A percentile compares a stretch with the other conserved stretches of the same genome.
Evolutionary conservation across 2,113 vertebrate genomes (phyloP).

Genomic region (Thryonomys swinderianus): DNA sequence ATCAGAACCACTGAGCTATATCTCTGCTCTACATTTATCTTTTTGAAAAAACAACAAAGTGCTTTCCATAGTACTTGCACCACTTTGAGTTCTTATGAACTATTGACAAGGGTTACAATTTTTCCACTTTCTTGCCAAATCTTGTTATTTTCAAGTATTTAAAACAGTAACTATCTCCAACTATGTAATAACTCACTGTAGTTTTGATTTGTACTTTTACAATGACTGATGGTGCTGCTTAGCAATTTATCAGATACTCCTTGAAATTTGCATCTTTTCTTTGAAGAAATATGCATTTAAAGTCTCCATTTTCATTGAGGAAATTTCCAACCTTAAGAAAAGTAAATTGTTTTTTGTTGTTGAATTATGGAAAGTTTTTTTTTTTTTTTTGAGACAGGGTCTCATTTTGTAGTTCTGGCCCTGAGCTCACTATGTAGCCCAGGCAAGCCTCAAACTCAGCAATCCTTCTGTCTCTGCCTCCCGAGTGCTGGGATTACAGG

Average conservation of each 20-base stretch:
- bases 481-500: too few relatives aligned
- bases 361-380: too few relatives aligned
- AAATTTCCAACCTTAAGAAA: not conserved
- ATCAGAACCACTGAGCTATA: too few relatives aligned
- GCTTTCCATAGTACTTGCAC: not conserved
- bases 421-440: too few relatives aligned
- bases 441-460: too few relatives aligned
- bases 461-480: too few relatives aligned
- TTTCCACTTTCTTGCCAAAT: not conserved
- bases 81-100: not conserved
- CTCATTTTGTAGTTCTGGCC: too few relatives aligned
- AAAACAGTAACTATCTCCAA: not conserved
- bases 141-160: not conserved
- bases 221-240: not conserved
- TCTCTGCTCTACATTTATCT: too few relatives aligned
- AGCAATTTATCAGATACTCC: not conserved
- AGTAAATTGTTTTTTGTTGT: not conserved
- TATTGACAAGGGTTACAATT: not conserved
- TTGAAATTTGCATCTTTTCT: not conserved
- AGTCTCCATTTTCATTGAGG: not conserved
- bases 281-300: not conserved
- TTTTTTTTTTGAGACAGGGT: too few relatives aligned
- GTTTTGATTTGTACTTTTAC: not conserved
- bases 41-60: not conserved
- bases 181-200: not conserved